phyloP scores from a whole-genome alignment of 2,797 vertebrate species.

The Pelochelys cantorii region DNA sequence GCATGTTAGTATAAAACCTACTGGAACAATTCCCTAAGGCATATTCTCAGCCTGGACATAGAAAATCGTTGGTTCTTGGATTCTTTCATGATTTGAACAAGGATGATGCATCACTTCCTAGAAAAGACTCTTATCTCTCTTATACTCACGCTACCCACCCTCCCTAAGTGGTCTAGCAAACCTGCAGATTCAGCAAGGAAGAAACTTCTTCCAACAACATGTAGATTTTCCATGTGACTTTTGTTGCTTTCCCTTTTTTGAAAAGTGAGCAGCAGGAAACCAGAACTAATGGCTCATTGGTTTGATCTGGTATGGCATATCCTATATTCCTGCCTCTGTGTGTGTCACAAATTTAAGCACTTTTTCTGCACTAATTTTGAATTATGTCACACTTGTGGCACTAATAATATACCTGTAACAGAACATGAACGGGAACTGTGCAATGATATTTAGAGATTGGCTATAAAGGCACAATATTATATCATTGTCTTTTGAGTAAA shows the following conservation, averaged over 20 bases:
- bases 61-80: no score
- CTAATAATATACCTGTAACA: conserved; percentile 68
- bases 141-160: no score
- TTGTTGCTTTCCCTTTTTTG: conserved; percentile 21
- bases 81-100: neutral
- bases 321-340: neutral
- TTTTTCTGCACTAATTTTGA: conserved; percentile 23
- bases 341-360: no score
- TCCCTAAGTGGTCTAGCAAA: neutral
- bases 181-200: neutral
- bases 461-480: conserved; percentile 61
- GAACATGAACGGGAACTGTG: conserved; percentile 63
- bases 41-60: no score
- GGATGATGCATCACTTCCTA: neutral
- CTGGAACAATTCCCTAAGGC: neutral
- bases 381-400: conserved; percentile 58
- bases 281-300: conserved; percentile 31
- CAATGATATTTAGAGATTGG: conserved; percentile 71
- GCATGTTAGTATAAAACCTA: neutral
- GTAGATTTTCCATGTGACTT: neutral
- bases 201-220: conserved; percentile 12
- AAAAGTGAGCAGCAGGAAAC: conserved; percentile 25
- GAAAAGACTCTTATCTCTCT: neutral
- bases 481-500: conserved; percentile 49
- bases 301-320: neutral